These are phyloP conservation scores for Tachina grossa DNA, from an alignment of 2,888 invertebrate species.

Conservation along the genomic window DNA sequence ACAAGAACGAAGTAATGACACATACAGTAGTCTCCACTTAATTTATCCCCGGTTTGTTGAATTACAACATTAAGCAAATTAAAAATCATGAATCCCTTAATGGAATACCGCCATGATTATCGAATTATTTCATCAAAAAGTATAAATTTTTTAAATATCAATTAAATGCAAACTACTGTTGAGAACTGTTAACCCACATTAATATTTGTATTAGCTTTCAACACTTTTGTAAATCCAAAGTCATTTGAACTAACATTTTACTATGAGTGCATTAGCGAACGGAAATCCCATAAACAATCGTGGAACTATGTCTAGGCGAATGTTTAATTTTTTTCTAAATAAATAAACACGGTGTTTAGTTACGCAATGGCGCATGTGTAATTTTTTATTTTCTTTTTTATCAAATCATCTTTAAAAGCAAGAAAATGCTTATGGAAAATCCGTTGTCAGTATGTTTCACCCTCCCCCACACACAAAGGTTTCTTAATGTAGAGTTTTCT, in stretches of 20 bases:
- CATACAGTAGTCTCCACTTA: too few species aligned
- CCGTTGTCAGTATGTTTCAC: constrained; percentile 4
- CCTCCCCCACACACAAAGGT: neutral
- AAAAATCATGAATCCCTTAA: too few species aligned
- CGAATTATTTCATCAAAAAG: too few species aligned
- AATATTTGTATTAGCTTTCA: too few species aligned
- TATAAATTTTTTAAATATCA: too few species aligned
- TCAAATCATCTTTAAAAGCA: constrained; percentile 19
- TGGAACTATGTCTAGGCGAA: neutral
- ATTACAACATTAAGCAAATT: too few species aligned
- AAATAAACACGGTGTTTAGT: constrained; percentile 71
- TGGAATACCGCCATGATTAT: too few species aligned
- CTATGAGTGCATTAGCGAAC: neutral
- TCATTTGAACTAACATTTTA: constrained; percentile 22
- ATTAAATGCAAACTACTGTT: too few species aligned
- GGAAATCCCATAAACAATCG: neutral
- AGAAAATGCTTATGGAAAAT: constrained; percentile 19
- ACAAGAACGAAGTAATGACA: too few species aligned
- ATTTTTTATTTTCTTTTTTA: constrained; percentile 41
- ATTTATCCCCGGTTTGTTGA: too few species aligned
- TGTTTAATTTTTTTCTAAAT: constrained; percentile 22
- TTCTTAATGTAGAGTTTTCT: constrained; percentile 15
- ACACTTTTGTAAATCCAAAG: too few species aligned
- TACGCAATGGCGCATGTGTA: constrained; percentile 73
- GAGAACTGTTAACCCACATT: too few species aligned